These are phyloP conservation scores for Neodiprion lecontei DNA, from an alignment of 1,140 invertebrate species.

Conservation along the genomic window DNA sequence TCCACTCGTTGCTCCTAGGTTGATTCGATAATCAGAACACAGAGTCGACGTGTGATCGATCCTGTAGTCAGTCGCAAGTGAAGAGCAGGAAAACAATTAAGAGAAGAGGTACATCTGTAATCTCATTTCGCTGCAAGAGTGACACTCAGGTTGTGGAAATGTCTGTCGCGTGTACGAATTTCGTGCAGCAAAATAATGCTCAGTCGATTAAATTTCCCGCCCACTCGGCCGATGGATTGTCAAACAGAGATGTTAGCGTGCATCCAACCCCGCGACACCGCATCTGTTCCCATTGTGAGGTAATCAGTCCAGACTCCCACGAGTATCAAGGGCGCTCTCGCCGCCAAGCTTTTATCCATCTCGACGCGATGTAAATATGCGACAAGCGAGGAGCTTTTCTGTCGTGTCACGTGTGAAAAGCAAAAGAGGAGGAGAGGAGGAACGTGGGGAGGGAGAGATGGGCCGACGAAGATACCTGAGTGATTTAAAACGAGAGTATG, in stretches of 20 bases:
- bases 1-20: no score
- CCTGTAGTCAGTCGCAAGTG: no score
- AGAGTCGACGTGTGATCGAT: no score
- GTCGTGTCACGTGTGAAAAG: neutral
- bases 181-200: no score
- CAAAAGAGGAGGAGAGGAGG: neutral
- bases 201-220: neutral
- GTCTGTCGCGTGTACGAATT: no score
- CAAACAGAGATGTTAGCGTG: neutral
- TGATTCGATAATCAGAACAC: no score
- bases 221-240: neutral
- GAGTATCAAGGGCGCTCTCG: neutral
- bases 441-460: neutral
- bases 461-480: neutral
- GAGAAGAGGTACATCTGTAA: no score
- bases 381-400: neutral
- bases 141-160: no score
- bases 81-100: no score
- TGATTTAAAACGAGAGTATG: neutral
- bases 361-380: conserved; percentile 1
- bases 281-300: neutral
- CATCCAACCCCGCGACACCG: neutral
- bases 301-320: conserved; percentile 3
- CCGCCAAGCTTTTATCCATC: conserved; percentile 6
- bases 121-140: no score